These are phyloP conservation scores for Drosophila pallidifrons DNA, from an alignment of 1,140 invertebrate species.

Conservation along the genomic window DNA sequence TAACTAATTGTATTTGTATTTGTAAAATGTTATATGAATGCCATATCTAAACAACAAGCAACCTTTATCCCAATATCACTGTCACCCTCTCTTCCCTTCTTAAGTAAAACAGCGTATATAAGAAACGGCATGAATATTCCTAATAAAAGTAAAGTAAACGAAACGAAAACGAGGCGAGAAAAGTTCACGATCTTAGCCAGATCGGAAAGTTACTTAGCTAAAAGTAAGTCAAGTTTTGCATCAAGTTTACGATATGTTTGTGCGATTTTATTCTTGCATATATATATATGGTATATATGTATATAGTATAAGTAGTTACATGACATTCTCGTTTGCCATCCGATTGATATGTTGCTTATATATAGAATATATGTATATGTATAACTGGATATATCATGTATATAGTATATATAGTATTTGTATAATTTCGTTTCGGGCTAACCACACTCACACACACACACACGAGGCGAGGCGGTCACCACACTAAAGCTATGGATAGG, in stretches of 20 bases:
- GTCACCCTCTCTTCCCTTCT: conserved; percentile 11
- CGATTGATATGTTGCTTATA: conserved; percentile 30
- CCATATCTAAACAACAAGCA: conserved; percentile 26
- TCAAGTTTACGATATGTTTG: conserved; percentile 43
- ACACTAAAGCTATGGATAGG: conserved; percentile 44
- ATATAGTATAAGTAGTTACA: neutral
- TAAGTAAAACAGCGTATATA: conserved; percentile 8
- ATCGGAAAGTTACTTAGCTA: too few species aligned
- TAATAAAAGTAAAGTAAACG: conserved; percentile 48
- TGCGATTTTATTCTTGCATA: conserved; percentile 49
- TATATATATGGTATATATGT: too few species aligned
- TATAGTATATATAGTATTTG: conserved; percentile 38
- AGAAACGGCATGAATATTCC: conserved; percentile 37
- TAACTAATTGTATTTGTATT: conserved; percentile 49
- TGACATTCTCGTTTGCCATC: neutral
- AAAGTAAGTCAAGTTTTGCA: neutral
- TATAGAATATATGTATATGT: conserved; percentile 15
- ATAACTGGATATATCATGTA: conserved; percentile 26
- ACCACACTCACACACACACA: neutral
- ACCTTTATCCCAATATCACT: neutral
- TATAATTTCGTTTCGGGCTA: conserved; percentile 38
- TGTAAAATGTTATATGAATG: conserved; percentile 45
- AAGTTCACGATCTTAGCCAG: conserved; percentile 4
- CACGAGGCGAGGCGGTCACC: neutral
- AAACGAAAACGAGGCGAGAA: conserved; percentile 3